phyloP scores from a whole-genome alignment of 2,888 invertebrate genomes.

The Lepidocyrtinus sp. region DNA sequence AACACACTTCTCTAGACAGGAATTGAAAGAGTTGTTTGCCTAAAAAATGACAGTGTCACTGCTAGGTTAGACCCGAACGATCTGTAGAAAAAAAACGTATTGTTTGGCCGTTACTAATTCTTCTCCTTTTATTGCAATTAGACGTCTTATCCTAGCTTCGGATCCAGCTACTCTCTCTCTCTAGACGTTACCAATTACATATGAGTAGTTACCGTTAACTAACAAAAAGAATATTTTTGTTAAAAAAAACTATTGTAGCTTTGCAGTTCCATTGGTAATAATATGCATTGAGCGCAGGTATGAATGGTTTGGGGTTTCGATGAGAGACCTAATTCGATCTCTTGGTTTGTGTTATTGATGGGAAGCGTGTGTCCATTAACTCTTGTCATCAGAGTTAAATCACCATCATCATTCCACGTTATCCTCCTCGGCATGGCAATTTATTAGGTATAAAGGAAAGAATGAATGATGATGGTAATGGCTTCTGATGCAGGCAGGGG shows the following conservation, averaged over 20 bases:
- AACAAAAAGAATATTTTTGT: background rate
- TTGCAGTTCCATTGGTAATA: background rate
- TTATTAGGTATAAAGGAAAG: constrained; percentile 24
- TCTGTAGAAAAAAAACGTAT: too few species aligned
- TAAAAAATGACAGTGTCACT: constrained; percentile 5
- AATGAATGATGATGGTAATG: constrained; percentile 35
- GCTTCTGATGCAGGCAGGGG: constrained; percentile 23
- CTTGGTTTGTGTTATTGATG: background rate
- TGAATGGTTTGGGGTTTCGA: too few species aligned
- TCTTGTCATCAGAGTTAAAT: constrained; percentile 32
- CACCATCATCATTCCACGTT: constrained; percentile 28
- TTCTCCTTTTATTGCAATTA: constrained; percentile 1
- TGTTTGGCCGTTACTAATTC: background rate
- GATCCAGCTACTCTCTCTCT: background rate
- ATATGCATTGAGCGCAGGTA: too few species aligned
- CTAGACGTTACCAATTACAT: background rate
- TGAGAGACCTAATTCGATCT: too few species aligned
- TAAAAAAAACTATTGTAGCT: constrained; percentile 2
- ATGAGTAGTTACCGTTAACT: background rate
- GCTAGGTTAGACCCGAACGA: constrained; percentile 1
- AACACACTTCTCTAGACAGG: background rate
- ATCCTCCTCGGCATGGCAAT: constrained; percentile 24
- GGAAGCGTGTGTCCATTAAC: constrained; percentile 51
- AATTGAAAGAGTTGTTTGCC: background rate
- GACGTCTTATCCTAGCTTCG: background rate